A percentile compares a stretch with the other conserved stretches of the same genome.
Conservation (phyloP, 1,140 invertebrate species). For the Drosophila kurseongensis region DNA sequence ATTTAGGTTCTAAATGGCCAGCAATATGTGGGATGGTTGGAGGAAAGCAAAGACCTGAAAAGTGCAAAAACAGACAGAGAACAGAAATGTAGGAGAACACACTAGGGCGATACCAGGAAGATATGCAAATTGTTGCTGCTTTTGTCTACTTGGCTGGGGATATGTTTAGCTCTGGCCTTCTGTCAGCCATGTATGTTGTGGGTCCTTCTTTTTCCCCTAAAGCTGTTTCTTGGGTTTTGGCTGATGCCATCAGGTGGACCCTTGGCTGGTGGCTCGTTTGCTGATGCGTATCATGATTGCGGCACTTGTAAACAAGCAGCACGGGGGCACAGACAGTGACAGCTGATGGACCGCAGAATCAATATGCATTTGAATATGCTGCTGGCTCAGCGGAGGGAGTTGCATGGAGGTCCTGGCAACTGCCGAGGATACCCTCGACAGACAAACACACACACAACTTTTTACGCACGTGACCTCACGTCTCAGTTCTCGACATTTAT, state of each 20-base stretch:
- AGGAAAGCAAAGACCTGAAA: slow-evolving; percentile 29
- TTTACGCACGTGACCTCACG: slow-evolving; percentile 65
- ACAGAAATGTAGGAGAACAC: slow-evolving; percentile 10
- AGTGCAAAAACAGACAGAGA: slow-evolving; percentile 32
- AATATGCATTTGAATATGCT: slow-evolving; percentile 79
- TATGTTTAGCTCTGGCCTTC: slow-evolving; percentile 45
- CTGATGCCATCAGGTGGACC: slow-evolving; percentile 54
- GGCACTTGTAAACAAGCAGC: slow-evolving; percentile 67
- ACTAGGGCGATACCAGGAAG: slow-evolving; percentile 8
- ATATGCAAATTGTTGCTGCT: slow-evolving; percentile 68
- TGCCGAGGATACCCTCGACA: slow-evolving; percentile 6
- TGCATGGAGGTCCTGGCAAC: background rate
- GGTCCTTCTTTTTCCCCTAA: slow-evolving; percentile 2
- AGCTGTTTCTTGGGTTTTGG: slow-evolving; percentile 31
- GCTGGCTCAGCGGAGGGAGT: slow-evolving; percentile 1
- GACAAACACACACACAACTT: slow-evolving; percentile 45
- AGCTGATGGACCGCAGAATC: slow-evolving; percentile 72
- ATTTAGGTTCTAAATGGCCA: slow-evolving; percentile 48
- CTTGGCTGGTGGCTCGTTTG: slow-evolving; percentile 52
- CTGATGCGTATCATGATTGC: slow-evolving; percentile 72
- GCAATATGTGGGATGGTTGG: slow-evolving; percentile 31
- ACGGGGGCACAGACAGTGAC: slow-evolving; percentile 23
- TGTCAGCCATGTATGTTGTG: slow-evolving; percentile 16
- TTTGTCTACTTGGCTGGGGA: slow-evolving; percentile 62
- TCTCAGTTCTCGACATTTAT: slow-evolving; percentile 46